These are phyloP conservation scores for Philotrypesis tridentata DNA, from an alignment of 1,140 invertebrate species.

Conservation along the genomic window DNA sequence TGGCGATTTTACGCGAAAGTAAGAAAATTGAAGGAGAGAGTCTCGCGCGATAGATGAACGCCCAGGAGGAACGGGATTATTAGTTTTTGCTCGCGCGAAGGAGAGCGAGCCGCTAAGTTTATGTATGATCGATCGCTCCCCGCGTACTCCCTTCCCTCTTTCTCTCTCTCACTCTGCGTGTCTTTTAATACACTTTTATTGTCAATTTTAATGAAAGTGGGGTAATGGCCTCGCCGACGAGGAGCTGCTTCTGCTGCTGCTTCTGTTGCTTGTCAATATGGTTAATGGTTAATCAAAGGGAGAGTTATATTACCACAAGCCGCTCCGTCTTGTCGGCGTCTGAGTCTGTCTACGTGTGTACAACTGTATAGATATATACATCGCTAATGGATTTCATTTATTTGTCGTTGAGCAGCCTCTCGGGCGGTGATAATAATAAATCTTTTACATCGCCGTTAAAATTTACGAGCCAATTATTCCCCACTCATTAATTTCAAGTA, in stretches of 20 bases:
- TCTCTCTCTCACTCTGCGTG: neutral
- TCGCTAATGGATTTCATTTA: neutral
- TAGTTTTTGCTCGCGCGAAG: slow-evolving; percentile 27
- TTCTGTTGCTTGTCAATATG: slow-evolving; percentile 10
- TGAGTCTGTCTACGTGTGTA: too few species aligned
- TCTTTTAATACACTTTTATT: slow-evolving; percentile 26
- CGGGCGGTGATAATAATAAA: neutral
- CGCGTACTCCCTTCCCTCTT: neutral
- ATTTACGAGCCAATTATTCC: neutral
- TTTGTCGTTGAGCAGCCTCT: neutral
- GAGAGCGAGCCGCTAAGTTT: neutral
- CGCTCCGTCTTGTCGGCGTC: too few species aligned
- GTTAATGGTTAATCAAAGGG: slow-evolving; percentile 36
- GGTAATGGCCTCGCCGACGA: slow-evolving; percentile 21
- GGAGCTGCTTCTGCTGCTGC: neutral
- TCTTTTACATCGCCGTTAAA: neutral
- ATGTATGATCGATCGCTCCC: neutral
- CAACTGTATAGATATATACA: too few species aligned
- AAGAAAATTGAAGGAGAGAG: slow-evolving; percentile 15
- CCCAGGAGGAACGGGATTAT: slow-evolving; percentile 14
- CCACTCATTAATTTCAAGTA: neutral
- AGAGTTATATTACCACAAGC: neutral
- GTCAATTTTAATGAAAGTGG: slow-evolving; percentile 41
- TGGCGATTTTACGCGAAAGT: slow-evolving; percentile 37
- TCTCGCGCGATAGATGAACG: slow-evolving; percentile 30